Evolutionary conservation across 2,888 invertebrate genomes (phyloP).

Genomic region (Glomeris marginata): DNA sequence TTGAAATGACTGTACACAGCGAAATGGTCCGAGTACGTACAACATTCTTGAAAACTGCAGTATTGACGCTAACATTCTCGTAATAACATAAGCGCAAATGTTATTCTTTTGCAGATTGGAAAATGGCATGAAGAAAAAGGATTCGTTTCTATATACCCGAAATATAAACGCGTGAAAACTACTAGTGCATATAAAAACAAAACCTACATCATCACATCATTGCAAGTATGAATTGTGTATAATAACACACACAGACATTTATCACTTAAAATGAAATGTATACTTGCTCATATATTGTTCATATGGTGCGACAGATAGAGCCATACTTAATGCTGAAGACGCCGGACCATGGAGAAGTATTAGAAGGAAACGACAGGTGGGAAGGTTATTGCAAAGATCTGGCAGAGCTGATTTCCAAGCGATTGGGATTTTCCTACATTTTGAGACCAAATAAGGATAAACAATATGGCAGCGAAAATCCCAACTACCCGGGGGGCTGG

Average conservation of each 20-base stretch:
- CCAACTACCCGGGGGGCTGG: slow-evolving; percentile 60
- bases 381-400: slow-evolving; percentile 89
- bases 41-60: too few species aligned
- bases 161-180: slow-evolving; percentile 51
- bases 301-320: slow-evolving; percentile 45
- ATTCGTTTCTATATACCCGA: slow-evolving; percentile 55
- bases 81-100: too few species aligned
- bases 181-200: slow-evolving; percentile 60
- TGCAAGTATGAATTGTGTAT: slow-evolving; percentile 41
- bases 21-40: slow-evolving; percentile 65
- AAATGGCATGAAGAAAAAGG: slow-evolving; percentile 73
- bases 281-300: slow-evolving; percentile 1
- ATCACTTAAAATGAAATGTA: background rate
- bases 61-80: too few species aligned
- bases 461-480: slow-evolving; percentile 63
- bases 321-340: slow-evolving; percentile 69
- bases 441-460: slow-evolving; percentile 70
- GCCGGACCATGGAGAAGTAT: slow-evolving; percentile 43
- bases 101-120: slow-evolving; percentile 44
- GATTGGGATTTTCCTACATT: slow-evolving; percentile 70
- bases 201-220: slow-evolving; percentile 73
- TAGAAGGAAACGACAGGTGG: slow-evolving; percentile 58
- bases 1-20: slow-evolving; percentile 87
- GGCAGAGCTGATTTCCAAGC: slow-evolving; percentile 61
- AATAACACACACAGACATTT: background rate